These are phyloP conservation scores for Ceyx cyanopectus DNA, from an alignment of 2,113 vertebrate genomes.

Conservation along the genomic window DNA sequence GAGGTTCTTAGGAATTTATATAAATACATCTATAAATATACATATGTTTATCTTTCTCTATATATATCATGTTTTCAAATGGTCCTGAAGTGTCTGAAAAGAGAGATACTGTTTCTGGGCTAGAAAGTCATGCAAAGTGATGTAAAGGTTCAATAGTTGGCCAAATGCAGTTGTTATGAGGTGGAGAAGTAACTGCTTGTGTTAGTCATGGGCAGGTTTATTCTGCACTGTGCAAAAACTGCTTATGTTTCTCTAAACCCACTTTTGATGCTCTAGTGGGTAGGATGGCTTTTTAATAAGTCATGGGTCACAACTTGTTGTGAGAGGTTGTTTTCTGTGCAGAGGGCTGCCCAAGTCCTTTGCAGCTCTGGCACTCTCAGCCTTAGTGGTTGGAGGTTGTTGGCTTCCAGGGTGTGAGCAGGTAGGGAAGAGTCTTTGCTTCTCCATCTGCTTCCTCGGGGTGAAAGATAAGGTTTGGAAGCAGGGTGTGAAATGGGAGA, in stretches of 20 bases:
- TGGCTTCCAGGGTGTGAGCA: neutral
- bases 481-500: neutral
- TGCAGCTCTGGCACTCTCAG: neutral
- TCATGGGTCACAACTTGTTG: neutral
- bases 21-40: no score
- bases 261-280: neutral
- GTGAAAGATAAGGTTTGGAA: neutral
- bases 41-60: no score
- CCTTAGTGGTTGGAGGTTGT: neutral
- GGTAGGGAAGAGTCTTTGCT: neutral
- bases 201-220: neutral
- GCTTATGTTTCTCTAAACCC: neutral
- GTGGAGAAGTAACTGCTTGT: neutral
- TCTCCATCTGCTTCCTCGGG: neutral
- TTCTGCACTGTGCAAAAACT: neutral
- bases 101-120: neutral
- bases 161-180: neutral
- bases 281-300: neutral
- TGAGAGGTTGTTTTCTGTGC: neutral
- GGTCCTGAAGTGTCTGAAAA: neutral
- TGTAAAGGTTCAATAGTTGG: neutral
- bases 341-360: neutral
- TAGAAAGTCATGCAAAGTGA: neutral
- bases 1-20: neutral
- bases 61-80: neutral